Base-by-base conservation (phyloP, 2,113 vertebrate species). In the Python bivittatus region DNA sequence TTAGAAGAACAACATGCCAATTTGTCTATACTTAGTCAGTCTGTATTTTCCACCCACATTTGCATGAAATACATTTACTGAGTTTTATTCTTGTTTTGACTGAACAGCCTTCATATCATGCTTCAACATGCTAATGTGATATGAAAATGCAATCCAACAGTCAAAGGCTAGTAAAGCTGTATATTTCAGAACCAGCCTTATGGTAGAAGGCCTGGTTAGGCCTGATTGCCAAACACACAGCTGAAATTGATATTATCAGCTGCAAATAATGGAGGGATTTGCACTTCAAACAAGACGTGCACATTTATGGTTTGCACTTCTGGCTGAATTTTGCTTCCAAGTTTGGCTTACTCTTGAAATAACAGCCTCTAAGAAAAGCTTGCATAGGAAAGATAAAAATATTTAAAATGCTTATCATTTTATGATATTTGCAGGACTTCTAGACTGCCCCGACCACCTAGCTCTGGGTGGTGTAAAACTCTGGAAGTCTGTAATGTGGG, bases 221-320 rank as follows among this genome's bases (percentile, higher is more conserved):
- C 89, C 38, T 15, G 1, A 33, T 44, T 48, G 68, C 93, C 95
- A 95, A 87, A 44, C 0, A 9, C 6, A 48, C 60, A 85, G 6
- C 91, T 94, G 95, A 92, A 94, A 95, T 79, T 12, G 3, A 38
- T 53, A 25, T 92, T 79, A 48, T 29, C 25, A 85, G n/a, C 23
- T 9, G 64, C 86, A 57, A 27, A 22, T 85, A 90, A 23, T 64
- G 52, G 22, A 89, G 79, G 93, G 57, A 83, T 89, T 95, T 44
- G 89, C 57, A 27, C 27, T 88, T 93, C 33, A 89, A 88, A 60
- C 61, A 85, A 27, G 17, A 90, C 84, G 53, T 38, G 57, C 6
- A n/a, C 29, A 57, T 94, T 22, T 56, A 87, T 89, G 1, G 91
- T 90, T 94, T 58, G n/a, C 2, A 33, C 38, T 92, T 90, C 2